Evolutionary conservation across 2,888 invertebrate genomes (phyloP).

Genomic region (Cephus nigrinus): DNA sequence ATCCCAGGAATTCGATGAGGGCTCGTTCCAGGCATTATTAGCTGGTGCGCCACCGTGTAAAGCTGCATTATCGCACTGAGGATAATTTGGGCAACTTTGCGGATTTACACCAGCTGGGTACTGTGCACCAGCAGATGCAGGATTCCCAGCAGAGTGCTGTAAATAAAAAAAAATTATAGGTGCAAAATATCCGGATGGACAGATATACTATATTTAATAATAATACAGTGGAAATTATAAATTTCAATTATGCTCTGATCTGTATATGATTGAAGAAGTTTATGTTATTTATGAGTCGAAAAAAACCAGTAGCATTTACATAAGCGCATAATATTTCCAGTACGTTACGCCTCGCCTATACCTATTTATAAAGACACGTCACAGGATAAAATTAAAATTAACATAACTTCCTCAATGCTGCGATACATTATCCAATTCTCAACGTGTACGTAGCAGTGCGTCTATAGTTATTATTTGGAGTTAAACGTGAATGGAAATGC

Average conservation of each 20-base stretch:
- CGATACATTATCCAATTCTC: not conserved
- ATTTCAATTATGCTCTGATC: not conserved
- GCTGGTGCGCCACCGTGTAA: conserved; percentile 15
- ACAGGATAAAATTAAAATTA: not conserved
- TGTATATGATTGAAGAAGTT: not conserved
- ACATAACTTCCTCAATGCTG: not conserved
- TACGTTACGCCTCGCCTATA: not conserved
- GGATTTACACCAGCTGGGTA: conserved; percentile 17
- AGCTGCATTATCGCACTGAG: conserved; percentile 15
- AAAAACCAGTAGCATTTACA: not conserved
- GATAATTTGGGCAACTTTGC: conserved; percentile 15
- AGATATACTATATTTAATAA: not conserved
- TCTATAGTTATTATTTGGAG: no score
- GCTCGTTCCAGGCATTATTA: not conserved
- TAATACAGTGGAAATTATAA: not conserved
- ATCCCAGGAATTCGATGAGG: conserved; percentile 1
- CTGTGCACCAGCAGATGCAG: conserved; percentile 4
- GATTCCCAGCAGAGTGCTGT: not conserved
- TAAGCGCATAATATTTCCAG: not conserved
- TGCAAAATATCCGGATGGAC: no score
- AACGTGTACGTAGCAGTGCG: no score
- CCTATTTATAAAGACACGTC: not conserved
- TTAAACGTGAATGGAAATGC: no score
- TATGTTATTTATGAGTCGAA: not conserved
- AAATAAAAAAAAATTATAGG: not conserved